phyloP scores from a whole-genome alignment of 2,888 invertebrate genomes.

The Agonum fuliginosum region DNA sequence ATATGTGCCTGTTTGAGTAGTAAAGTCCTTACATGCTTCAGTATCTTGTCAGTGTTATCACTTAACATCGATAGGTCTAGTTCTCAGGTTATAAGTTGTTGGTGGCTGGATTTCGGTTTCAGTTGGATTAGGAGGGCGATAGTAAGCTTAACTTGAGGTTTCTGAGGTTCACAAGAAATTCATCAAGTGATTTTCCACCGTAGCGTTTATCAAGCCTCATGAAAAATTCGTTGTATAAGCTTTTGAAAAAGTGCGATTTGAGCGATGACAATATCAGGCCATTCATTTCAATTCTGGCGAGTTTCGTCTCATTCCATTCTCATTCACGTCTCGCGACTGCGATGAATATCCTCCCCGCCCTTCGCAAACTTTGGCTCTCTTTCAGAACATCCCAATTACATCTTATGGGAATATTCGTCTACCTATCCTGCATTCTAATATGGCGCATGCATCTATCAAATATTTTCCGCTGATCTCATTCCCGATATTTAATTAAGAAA shows the following conservation, averaged over 20 bases:
- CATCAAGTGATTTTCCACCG: background rate
- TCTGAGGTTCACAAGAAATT: too few relatives aligned
- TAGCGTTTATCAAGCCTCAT: background rate
- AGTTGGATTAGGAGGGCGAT: too few relatives aligned
- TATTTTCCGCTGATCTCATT: background rate
- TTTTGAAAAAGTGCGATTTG: constrained; percentile 4
- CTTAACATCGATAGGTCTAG: too few relatives aligned
- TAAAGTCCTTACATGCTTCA: too few relatives aligned
- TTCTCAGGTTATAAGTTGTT: too few relatives aligned
- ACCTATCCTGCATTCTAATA: constrained; percentile 11
- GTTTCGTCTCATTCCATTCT: constrained; percentile 2
- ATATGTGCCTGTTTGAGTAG: too few relatives aligned
- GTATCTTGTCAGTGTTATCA: too few relatives aligned
- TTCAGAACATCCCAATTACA: constrained; percentile 32
- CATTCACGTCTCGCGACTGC: background rate
- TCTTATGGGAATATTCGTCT: constrained; percentile 8
- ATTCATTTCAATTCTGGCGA: constrained; percentile 20
- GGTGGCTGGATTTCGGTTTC: too few relatives aligned
- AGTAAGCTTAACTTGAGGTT: too few relatives aligned
- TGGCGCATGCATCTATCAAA: background rate
- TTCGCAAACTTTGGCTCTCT: constrained; percentile 11
- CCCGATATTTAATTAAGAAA: background rate
- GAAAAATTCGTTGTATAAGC: background rate
- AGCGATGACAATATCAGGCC: constrained; percentile 6
- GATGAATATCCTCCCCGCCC: background rate